These are phyloP conservation scores for Nothura maculosa DNA, from an alignment of 2,797 vertebrate genomes.

Conservation along the genomic window DNA sequence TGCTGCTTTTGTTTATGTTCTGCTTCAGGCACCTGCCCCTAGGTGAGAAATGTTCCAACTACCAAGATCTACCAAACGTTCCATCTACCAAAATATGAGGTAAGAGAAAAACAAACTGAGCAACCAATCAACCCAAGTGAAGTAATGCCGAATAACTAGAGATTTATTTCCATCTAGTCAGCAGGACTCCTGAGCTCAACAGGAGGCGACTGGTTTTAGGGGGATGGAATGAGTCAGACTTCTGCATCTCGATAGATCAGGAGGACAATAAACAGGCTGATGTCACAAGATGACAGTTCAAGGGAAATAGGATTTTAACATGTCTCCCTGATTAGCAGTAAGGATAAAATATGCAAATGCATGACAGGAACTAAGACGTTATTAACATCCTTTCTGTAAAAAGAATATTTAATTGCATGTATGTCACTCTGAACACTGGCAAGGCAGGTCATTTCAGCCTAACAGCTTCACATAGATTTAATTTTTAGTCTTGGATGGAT, in stretches of 20 bases:
- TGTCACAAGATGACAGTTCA: not conserved
- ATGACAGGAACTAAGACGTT: conserved; percentile 37
- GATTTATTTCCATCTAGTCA: not conserved
- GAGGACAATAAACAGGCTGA: not conserved
- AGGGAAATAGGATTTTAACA: conserved; percentile 28
- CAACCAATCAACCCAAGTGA: not conserved
- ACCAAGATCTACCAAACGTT: too few species aligned
- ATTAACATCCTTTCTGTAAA: not conserved
- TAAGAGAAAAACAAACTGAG: not conserved
- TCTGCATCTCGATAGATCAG: not conserved
- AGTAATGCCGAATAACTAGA: not conserved
- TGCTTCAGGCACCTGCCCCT: not conserved
- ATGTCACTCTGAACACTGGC: not conserved
- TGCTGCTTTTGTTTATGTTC: not conserved
- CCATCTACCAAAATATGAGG: not conserved
- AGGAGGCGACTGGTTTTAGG: not conserved
- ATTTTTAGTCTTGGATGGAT: conserved; percentile 42
- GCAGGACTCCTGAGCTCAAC: not conserved
- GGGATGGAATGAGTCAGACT: fast-evolving
- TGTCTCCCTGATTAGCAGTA: not conserved
- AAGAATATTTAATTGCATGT: conserved; percentile 33
- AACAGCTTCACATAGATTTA: conserved; percentile 43
- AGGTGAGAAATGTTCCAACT: not conserved
- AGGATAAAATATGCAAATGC: not conserved
- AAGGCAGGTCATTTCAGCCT: conserved; percentile 15